These are phyloP conservation scores for Paragorgia papillata DNA, from an alignment of 92 coral and sea anemone genomes.

Conservation along the genomic window DNA sequence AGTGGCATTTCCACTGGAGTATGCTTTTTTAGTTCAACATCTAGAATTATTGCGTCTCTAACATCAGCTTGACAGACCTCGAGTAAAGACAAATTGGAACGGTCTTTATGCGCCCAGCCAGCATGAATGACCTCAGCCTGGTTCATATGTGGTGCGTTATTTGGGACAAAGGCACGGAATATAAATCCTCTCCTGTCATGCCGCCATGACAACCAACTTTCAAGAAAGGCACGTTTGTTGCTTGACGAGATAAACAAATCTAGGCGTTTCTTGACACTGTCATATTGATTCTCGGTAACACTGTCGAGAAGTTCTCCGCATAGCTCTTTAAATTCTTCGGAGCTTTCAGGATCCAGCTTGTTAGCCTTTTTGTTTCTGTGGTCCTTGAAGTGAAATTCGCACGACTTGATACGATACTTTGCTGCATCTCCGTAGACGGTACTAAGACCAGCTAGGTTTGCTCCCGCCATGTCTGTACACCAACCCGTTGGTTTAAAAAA, in stretches of 20 bases:
- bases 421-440: conserved; percentile 48
- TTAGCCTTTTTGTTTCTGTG: conserved; percentile 48
- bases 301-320: conserved; percentile 34
- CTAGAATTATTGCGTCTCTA: conserved; percentile 38
- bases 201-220: conserved; percentile 48
- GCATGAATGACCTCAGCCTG: conserved; percentile 70
- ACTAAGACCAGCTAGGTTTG: conserved; percentile 58
- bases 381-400: conserved; percentile 58
- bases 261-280: conserved; percentile 15
- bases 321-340: conserved; percentile 29
- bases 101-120: conserved; percentile 64
- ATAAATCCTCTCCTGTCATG: conserved; percentile 44
- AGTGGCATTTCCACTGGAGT: conserved; percentile 27
- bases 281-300: conserved; percentile 14
- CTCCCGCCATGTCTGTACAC: conserved; percentile 74
- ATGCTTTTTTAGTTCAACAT: conserved; percentile 43
- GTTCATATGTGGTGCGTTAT: conserved; percentile 59
- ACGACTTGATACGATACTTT: not conserved
- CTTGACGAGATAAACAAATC: conserved; percentile 31
- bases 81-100: conserved; percentile 33
- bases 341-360: conserved; percentile 18
- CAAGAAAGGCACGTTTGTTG: not conserved
- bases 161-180: conserved; percentile 52
- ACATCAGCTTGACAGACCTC: conserved; percentile 48
- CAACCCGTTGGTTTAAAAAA: conserved; percentile 59